Base-by-base conservation (phyloP, 2,113 vertebrate genomes). In the Psittacula cyanocephala region DNA sequence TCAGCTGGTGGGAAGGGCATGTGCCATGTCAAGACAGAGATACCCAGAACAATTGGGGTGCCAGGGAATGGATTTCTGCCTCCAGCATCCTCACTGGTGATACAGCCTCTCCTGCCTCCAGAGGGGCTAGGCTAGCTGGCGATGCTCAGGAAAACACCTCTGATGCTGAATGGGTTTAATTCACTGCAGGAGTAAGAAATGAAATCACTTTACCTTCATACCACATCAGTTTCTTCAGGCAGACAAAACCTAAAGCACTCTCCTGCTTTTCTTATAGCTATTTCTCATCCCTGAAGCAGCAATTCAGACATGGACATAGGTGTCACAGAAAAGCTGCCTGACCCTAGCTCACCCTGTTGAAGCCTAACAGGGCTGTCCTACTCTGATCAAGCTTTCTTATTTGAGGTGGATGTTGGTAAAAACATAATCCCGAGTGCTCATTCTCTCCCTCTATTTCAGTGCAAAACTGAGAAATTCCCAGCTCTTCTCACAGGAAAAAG, bases 221-320 rank as follows among this genome's bases (percentile, higher is more conserved):
- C 8, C 28, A 47, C 37, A 35, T 9, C 24, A 4, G 1, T 16
- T 10, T 28, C 55, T 59, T 41, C n/a, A 23, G 44, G 39, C 60
- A 79, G 46, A 10, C 19, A 43, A 55, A 46, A 46, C 28, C 41
- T 4, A 22, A 29, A 39, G 23, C 39, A 62, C 27, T 8, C 12
- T 50, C 50, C 67, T 69, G 75, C 43, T 63, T 59, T 59, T 80
- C 55, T 25, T 50, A 47, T 1, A 55, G 62, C 60, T 43, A 10
- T 47, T 67, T 57, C 67, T 85, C 74, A 35, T 28, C 62, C 60
- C 50, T 6, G 43, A 10, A 14, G 16, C 6, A 57, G 33, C 44
- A 52, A 35, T 11, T 1, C 17, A n/a, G 13, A 67, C 39, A 8
- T 0, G 27, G 63, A 39, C 52, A 50, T 0, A 44, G 63, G 25